Percentiles rank a stretch among this genome's conserved stretches.
Conservation (phyloP, 2,888 invertebrate species). For the Bellardia pandia region DNA sequence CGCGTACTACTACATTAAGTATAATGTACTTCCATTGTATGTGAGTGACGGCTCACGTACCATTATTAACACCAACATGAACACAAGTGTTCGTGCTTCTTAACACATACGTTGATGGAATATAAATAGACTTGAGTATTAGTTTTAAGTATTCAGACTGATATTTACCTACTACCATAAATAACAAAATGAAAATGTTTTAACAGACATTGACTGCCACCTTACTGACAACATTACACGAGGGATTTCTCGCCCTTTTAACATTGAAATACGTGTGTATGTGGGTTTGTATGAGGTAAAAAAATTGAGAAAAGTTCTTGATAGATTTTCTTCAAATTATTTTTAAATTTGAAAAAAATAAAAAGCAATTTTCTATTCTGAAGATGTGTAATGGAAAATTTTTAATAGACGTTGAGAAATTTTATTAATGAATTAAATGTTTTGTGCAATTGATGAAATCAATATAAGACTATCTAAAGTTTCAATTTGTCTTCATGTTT, state of each 20-base stretch:
- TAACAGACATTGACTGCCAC: background rate
- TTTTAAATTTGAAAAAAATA: background rate
- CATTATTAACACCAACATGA: conserved; percentile 49
- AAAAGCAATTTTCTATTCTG: background rate
- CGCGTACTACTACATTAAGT: conserved; percentile 36
- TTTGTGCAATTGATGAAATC: too few species aligned
- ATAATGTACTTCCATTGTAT: conserved; percentile 39
- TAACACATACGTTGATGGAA: conserved; percentile 16
- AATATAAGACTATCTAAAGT: too few species aligned
- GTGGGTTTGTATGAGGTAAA: background rate
- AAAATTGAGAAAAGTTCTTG: background rate
- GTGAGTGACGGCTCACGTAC: conserved; percentile 67
- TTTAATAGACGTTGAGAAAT: background rate
- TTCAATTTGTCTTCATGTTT: too few species aligned
- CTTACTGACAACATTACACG: conserved; percentile 21
- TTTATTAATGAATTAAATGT: too few species aligned
- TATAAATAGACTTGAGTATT: conserved; percentile 7
- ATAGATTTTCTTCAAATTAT: conserved; percentile 1
- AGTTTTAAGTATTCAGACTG: background rate
- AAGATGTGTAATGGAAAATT: background rate
- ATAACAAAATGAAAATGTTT: conserved; percentile 27
- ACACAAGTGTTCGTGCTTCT: background rate
- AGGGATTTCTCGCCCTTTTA: background rate
- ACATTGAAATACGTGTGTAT: background rate
- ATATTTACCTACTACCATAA: background rate